Base-by-base conservation (phyloP, 2,113 vertebrate species). In the Urocolius indicus region DNA sequence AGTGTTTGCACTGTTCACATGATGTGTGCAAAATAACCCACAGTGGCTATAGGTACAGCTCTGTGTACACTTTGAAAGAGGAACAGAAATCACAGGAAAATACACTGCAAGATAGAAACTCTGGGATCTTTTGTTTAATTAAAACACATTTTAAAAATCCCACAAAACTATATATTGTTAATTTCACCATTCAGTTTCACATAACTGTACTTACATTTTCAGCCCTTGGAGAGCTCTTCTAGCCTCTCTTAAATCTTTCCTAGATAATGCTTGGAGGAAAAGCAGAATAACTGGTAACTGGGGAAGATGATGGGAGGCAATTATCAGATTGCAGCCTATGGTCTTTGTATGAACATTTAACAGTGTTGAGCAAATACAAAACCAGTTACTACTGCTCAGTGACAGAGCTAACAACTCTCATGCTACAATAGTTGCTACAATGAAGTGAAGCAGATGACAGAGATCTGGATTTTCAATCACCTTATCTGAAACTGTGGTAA, bases 1-100 rank as follows among this genome's bases (percentile, higher is more conserved):
- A 8, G 34, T 75, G 83, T 89, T 94, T 95, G 69, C 65, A 75
- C 27, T 82, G 29, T 49, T 78, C 52, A 67, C 29, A 78, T 14
- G 78, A 77, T 14, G 23, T 69, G 52, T 46, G 63, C 54, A 69
- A 87, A 94, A 92, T 49, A 79, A 17, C 45, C 51, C n/a, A 32
- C 19, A 21, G 58, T 29, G 49, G 9, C 23, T 74, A 77, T 3
- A 86, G 48, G 51, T 81, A 52, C 21, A 90, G 54, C 36, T 77
- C 51, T 66, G 55, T 41, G 16, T 30, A 69, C 8, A 20, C 48
- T 75, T 75, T 59, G 43, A 78, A 92, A 24, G 26, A 61, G 8
- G 22, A 94, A 82, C 3, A 57, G 87, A 85, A 94, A 57, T 62
- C 55, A 20, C 76, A 78, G 68, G 24, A 67, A 54, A 69, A n/a